These are phyloP conservation scores for Chamaetylas fuelleborni DNA, from an alignment of 2,113 vertebrate species.

Conservation along the genomic window DNA sequence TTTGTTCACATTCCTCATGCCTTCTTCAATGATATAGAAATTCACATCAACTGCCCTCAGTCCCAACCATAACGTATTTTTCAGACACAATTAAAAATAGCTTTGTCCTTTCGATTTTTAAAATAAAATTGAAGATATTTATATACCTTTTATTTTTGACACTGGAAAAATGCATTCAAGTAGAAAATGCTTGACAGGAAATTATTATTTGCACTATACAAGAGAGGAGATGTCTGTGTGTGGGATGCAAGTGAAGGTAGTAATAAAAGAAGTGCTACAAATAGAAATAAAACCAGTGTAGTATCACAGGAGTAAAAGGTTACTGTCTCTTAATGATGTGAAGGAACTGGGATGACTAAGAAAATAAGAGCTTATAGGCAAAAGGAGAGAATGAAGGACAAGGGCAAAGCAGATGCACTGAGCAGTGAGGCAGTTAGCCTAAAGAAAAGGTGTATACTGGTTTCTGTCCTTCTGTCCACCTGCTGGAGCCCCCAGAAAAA, in stretches of 20 bases:
- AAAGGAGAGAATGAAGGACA: neutral
- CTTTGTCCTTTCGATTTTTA: neutral
- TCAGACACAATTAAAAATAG: neutral
- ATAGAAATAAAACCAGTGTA: neutral
- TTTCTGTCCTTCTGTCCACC: neutral
- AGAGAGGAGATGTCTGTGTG: neutral
- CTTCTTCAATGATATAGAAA: neutral
- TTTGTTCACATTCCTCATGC: neutral
- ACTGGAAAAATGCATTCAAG: neutral
- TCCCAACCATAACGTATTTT: neutral
- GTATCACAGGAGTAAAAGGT: neutral
- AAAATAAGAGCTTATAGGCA: neutral
- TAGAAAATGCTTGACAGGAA: neutral
- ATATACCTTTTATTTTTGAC: neutral
- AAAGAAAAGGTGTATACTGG: neutral
- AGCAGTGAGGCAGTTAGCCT: neutral
- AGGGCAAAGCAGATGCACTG: neutral
- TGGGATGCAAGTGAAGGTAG: conserved; percentile 3
- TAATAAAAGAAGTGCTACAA: neutral
- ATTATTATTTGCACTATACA: conserved; percentile 8
- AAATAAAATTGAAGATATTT: neutral
- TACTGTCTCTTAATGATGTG: neutral
- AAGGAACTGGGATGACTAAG: neutral
- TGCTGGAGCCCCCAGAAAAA: neutral
- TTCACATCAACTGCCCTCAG: neutral